Evolutionary conservation across 2,113 vertebrate genomes (phyloP), one percentile per base, ranked within the genome.

Genomic region (Tetrax tetrax): DNA sequence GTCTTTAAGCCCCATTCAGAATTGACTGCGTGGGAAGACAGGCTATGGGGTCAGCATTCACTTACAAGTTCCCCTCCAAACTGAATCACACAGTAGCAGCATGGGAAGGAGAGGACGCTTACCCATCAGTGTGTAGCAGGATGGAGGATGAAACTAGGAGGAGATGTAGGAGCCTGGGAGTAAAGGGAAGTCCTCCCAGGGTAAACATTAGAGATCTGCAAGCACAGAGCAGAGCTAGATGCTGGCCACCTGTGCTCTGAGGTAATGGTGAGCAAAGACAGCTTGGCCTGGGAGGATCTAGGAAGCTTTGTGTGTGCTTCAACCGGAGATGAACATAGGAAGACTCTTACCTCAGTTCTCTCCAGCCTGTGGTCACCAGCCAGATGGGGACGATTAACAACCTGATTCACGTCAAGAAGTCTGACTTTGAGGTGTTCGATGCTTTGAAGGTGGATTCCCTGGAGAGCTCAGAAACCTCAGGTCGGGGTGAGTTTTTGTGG

Each of bases 321-420:
- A 4, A 2, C 4, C 60, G 71, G 45, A 87, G 38, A 25, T 59
- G 53, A 66, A 51, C 25, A 12, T 16, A 54, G 54, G 33, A 57
- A 80, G 90, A 81, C 78, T 75, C 72, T 90, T 78, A 95, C 83
- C 78, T 91, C n/a, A 28, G 4, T 96, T 96, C 71, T 89, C 91
- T 98, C 72, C 95, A 99, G 99, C 98, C 99, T 2, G 98, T 99
- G 89, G 98, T 99, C 69, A 99, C 99, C 96, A 99, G 99, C 97
- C 99, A 99, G 96, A 98, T 99, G 80, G 99, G 99, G 78, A 99
- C 99, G 5, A 99, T 99, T 94, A 99, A 99, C 98, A 99, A 99
- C 96, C 96, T 99, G 94, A 99, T 99, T 94, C 98, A 99, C 0
- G 99, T 99, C 97, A 99, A 99, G 98, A 99, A 99, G 95, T 99